Conservation (phyloP, 2,113 vertebrate genomes). For the Sterrhoptilus dennistouni region DNA sequence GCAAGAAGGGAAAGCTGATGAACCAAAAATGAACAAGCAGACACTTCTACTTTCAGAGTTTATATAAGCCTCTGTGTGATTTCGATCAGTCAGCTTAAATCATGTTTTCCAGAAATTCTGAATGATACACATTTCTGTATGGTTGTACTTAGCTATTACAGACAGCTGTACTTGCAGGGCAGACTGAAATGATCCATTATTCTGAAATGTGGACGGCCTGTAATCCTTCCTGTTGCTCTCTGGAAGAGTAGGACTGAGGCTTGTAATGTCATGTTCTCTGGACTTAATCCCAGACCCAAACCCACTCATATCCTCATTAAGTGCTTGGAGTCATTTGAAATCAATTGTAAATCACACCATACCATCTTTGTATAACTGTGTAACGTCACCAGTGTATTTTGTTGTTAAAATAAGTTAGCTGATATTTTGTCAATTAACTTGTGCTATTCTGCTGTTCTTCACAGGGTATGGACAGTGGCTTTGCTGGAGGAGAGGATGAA, state of each 20-base stretch:
- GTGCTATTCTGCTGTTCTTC: neutral
- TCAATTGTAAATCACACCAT: neutral
- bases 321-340: neutral
- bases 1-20: neutral
- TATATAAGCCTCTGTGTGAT: neutral
- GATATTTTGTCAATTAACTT: neutral
- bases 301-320: neutral
- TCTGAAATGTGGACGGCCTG: neutral
- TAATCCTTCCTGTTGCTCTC: neutral
- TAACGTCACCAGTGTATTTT: neutral
- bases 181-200: neutral
- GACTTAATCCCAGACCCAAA: neutral
- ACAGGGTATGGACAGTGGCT: constrained; percentile 97
- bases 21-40: neutral
- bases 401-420: neutral
- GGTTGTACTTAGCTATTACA: neutral
- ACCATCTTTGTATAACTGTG: neutral
- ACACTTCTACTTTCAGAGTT: neutral
- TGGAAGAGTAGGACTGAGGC: neutral
- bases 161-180: constrained; percentile 3
- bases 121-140: neutral
- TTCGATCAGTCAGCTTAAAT: constrained; percentile 29
- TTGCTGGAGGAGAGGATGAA: constrained; percentile 94
- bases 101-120: neutral
- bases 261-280: neutral